Evolutionary conservation across 2,888 invertebrate genomes (phyloP), one percentile per base, ranked within the genome.

Genomic region (Sphaerophoria rueppellii): DNA sequence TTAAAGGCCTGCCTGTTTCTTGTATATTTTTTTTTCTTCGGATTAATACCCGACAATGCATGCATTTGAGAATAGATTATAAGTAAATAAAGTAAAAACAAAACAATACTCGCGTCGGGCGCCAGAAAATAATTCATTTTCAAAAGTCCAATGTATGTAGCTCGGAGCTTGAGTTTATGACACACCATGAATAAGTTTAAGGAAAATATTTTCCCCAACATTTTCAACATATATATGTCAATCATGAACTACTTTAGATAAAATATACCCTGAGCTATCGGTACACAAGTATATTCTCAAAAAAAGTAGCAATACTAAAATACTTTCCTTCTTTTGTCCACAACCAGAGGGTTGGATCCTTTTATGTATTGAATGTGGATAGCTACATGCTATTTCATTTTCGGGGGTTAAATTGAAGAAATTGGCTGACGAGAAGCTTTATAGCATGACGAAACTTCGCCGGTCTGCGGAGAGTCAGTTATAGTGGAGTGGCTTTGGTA

Each of bases 371-470:
- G 43, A 69, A 40, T 24, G 43, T 43, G 57, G 40, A 40, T 37
- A 37, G 37, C n/a, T 9, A 40, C 40, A n/a, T 24, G 24, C 24
- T 67, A 67, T 54, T 67, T 63, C 37, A 16, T 70, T 61, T 34
- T 37, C 9, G 61, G 32, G 72, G 83, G 75, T 80, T 65, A 69
- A 72, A 67, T 46, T 5, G 60, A 80, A 67, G 57, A 73, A 81
- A 85, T 76, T 81, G 85, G 76, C 76, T 81, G 85, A 81, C 73
- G 57, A 80, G 69, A 72, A 57, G 76, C 69, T 57, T 46, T 75
- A 71, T 55, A 67, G 67, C 71, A 57, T 61, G 80, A 75, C 67
- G 58, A 37, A 54, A 67, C 4, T 37, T 50, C 61, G 46, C 34
- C 65, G 57, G 76, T 7, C 63, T 55, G 61, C 12, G 65, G 79